These are phyloP conservation scores for Thunnus albacares DNA, from an alignment of 2,797 vertebrate species.

Conservation along the genomic window DNA sequence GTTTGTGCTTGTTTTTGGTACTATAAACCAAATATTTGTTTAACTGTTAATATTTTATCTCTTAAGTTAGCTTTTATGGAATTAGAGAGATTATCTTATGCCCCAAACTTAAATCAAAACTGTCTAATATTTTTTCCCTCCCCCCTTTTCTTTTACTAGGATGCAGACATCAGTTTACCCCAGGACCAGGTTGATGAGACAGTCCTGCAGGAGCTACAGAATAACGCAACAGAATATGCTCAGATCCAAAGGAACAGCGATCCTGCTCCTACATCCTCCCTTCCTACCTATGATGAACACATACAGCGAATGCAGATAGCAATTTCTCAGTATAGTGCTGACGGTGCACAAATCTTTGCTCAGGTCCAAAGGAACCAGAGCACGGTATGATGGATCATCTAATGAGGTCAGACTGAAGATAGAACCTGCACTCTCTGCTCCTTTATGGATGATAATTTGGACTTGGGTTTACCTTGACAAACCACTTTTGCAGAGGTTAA, in stretches of 20 bases:
- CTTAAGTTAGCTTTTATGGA: not conserved
- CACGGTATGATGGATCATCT: not conserved
- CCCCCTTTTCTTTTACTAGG: conserved; percentile 47
- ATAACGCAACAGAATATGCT: conserved; percentile 25
- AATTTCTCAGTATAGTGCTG: conserved; percentile 1
- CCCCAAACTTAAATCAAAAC: not conserved
- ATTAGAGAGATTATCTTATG: not conserved
- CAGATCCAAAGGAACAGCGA: conserved; percentile 11
- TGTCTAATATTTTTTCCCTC: not conserved
- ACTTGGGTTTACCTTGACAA: conserved; percentile 2
- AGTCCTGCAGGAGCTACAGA: not conserved
- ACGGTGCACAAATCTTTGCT: not conserved
- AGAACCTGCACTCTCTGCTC: conserved; percentile 15
- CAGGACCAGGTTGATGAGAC: conserved; percentile 4
- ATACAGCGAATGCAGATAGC: not conserved
- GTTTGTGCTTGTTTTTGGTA: not conserved
- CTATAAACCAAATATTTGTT: not conserved
- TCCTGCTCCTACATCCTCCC: not conserved
- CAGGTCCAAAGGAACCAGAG: not conserved
- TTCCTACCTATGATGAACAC: conserved; percentile 34
- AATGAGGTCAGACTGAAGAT: not conserved
- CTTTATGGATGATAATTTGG: not conserved
- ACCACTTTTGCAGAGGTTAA: conserved; percentile 50
- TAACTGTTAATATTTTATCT: not conserved
- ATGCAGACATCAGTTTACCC: conserved; percentile 52